Evolutionary conservation across 1,140 invertebrate genomes (phyloP).

Genomic region (Zaprionus africanus): DNA sequence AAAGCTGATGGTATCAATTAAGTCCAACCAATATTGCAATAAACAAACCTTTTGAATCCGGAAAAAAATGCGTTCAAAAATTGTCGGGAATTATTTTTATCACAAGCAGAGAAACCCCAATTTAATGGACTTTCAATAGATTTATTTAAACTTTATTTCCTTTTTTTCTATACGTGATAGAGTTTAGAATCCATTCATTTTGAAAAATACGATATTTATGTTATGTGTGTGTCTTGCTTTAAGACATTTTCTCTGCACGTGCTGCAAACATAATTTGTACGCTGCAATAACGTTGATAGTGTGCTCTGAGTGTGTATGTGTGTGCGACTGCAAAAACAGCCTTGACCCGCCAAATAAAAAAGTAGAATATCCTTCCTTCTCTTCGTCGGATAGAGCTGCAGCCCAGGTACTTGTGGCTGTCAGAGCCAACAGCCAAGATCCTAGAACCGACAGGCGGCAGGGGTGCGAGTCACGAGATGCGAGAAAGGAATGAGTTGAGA

Average conservation of each 20-base stretch:
- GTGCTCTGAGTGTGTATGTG: background rate
- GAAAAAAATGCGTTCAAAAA: background rate
- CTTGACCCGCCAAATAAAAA: constrained; percentile 43
- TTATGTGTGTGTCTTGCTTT: background rate
- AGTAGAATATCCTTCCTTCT: background rate
- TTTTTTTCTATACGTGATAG: too few species aligned
- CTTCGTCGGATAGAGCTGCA: constrained; percentile 1
- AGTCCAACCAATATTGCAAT: constrained; percentile 19
- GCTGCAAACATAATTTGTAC: constrained; percentile 31
- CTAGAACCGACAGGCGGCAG: background rate
- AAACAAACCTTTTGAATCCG: constrained; percentile 21
- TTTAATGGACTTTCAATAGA: too few species aligned
- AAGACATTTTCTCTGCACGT: constrained; percentile 26
- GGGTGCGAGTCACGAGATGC: background rate
- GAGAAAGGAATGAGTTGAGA: background rate
- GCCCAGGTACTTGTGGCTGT: constrained; percentile 38
- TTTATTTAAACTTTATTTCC: too few species aligned
- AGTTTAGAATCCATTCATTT: constrained; percentile 12
- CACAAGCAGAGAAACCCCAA: too few species aligned
- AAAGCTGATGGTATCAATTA: constrained; percentile 61
- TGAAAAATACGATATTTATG: constrained; percentile 10
- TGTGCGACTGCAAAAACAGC: constrained; percentile 36
- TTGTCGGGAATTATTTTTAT: too few species aligned
- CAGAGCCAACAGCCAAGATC: constrained; percentile 13
- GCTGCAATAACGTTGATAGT: constrained; percentile 40